Conservation (phyloP, 2,888 invertebrate species). For the Andrena marginata region DNA sequence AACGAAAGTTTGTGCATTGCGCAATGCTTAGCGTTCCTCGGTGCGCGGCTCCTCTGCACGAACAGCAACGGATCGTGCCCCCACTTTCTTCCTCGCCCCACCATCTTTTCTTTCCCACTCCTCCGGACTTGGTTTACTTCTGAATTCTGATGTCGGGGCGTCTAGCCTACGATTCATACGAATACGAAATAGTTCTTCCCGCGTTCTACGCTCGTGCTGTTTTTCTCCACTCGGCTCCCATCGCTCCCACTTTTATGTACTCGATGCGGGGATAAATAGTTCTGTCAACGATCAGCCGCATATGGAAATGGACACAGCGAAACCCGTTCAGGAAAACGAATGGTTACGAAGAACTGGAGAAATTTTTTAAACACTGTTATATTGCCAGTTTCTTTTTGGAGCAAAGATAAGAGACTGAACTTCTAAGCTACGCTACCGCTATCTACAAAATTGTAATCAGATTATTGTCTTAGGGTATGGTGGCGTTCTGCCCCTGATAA, state of each 20-base stretch:
- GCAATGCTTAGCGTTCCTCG: slow-evolving; percentile 80
- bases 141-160: neutral
- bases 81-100: slow-evolving; percentile 48
- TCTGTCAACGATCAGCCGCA: neutral
- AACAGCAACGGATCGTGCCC: slow-evolving; percentile 71
- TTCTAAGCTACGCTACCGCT: too few species aligned
- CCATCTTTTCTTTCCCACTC: slow-evolving; percentile 27
- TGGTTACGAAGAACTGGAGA: too few species aligned
- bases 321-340: too few species aligned
- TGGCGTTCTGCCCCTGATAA: too few species aligned
- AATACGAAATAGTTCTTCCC: slow-evolving; percentile 17
- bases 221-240: neutral
- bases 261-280: neutral
- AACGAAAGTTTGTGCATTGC: slow-evolving; percentile 82
- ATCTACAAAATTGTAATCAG: too few species aligned
- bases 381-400: too few species aligned
- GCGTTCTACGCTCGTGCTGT: neutral
- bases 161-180: neutral
- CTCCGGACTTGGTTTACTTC: slow-evolving; percentile 18
- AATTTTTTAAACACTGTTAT: too few species aligned
- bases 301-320: too few species aligned
- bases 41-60: slow-evolving; percentile 72
- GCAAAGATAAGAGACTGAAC: too few species aligned
- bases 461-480: too few species aligned
- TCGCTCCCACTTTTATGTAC: neutral